Evolutionary conservation across 1,140 invertebrate genomes (phyloP), one percentile per base, ranked within the genome.

Genomic region (Bradysia coprophila): DNA sequence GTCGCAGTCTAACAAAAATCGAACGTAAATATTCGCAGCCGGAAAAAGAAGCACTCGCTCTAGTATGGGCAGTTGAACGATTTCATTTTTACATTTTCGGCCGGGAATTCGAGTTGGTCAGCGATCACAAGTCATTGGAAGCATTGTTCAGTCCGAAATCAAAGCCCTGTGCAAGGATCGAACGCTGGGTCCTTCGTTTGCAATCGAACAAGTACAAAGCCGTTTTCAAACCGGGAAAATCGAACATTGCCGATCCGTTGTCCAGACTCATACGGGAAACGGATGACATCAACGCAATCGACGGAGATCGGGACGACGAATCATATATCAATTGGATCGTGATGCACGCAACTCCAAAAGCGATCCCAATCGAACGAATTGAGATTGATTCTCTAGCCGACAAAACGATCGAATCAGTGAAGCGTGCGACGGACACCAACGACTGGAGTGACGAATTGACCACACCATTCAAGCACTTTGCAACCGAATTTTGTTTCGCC

Each of bases 11-110:
- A 23, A 49, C 56, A 10, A 43, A 47, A 16, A 46, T 50, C 15
- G 56, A 66, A 50, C 50, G 46, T 44, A 40, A 54, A 21, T 64
- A 63, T 43, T 59, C 48, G 8, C 56, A 63, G 43, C 60, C 52
- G 2, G 57, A 66, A 44, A 51, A 55, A 38, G 59, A 64, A 46
- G 49, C 45, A 31, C 43, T 62, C 0, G 51, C 46, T 21, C 32
- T 53, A 32, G 49, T 56, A 11, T 59, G 56, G 54, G 45, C 50
- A 23, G 38, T 57, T 4, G 53, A 59, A 40, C 38, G 43, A 15
- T 54, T 55, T 39, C 36, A 51, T 31, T 42, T 47, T 40, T 48
- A 45, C 32, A 19, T 49, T 16, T 47, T 34, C 40, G 63, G 63
- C 13, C 44, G 42, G 19, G 41, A 49, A 40, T 59, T 65, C 44